Base-by-base conservation (phyloP, 2,888 invertebrate species). In the Pristionchus japonicus region DNA sequence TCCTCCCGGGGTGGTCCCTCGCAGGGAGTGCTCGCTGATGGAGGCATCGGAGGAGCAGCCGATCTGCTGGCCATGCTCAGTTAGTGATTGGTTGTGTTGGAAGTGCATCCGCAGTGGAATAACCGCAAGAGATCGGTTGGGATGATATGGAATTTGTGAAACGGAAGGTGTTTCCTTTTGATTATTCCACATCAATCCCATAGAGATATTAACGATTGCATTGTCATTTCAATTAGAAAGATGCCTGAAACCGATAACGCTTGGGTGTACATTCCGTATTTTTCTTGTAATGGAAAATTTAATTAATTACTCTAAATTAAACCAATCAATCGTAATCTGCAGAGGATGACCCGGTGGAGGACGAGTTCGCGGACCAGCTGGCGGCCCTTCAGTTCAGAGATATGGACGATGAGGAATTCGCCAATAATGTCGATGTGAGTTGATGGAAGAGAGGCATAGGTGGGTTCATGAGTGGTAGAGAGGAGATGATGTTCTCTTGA, bases 371-470 rank as follows among this genome's bases (percentile, higher is more conserved):
- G 40, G 91, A 90, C 47, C 89, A 89, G 31, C 40, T 91, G 67
- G 91, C 90, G 0, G 80, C 89, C 3, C 84, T 90, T 15, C 88
- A 89, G 11, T 89, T 92, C 47, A 89, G 88, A 37, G 90, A 88
- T 0, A 89, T 91, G 90, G 88, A 90, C 80, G 92, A 91, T 40
- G 89, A 89, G n/a, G 91, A 91, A n/a, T 92, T 92, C 83, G 91
- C 90, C 77, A 91, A 91, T 77, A 89, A 90, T 70, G 90, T 90
- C 1, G 92, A 91, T 40, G 91, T 90, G 47, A 80, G 87, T 52
- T 40, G 23, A 23, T 37, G 23, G 23, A 13, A 34, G 70, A 37
- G 17, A 70, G 37, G 23, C 6, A 23, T 31, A 31, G 70, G 31
- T 34, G 34, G 15, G 23, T 20, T 70, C 23, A 34, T 7, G 15